A percentile compares a stretch with the other conserved stretches of the same genome.
phyloP scores from a whole-genome alignment of 2,113 vertebrate genomes.

The Pseudorasbora parva region DNA sequence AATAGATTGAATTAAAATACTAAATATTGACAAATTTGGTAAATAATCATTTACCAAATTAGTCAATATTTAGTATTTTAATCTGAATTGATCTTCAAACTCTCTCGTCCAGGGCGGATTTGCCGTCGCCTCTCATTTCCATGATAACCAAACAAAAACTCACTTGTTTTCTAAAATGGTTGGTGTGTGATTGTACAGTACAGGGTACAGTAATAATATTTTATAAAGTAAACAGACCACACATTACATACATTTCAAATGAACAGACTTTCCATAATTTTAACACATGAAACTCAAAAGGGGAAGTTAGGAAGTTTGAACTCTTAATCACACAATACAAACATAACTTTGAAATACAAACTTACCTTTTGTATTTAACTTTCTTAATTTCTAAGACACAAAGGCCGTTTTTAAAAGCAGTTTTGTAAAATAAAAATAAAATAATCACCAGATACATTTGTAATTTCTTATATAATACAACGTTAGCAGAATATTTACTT shows the following conservation, averaged over 20 bases:
- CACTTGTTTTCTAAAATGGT: background rate
- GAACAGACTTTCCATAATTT: background rate
- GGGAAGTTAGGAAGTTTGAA: too few species aligned
- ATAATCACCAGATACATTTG: too few species aligned
- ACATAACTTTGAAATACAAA: too few species aligned
- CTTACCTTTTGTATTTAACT: too few species aligned
- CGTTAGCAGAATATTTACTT: background rate
- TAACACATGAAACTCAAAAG: background rate
- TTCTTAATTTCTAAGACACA: too few species aligned
- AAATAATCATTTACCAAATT: background rate
- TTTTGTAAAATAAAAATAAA: too few species aligned
- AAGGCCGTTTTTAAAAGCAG: too few species aligned
- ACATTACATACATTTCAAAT: background rate
- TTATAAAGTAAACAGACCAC: background rate
- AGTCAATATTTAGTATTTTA: too few species aligned
- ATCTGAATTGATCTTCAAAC: background rate
- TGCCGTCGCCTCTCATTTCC: background rate
- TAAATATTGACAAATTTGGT: background rate
- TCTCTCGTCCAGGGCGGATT: background rate
- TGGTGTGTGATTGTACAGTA: background rate
- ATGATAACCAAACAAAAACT: background rate
- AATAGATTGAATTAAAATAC: background rate
- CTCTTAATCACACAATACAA: too few species aligned
- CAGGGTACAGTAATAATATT: background rate
- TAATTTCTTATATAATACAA: too few species aligned